Percentiles rank a stretch among this genome's conserved stretches.
Conservation (phyloP, 2,888 invertebrate species). For the Sicus ferrugineus region DNA sequence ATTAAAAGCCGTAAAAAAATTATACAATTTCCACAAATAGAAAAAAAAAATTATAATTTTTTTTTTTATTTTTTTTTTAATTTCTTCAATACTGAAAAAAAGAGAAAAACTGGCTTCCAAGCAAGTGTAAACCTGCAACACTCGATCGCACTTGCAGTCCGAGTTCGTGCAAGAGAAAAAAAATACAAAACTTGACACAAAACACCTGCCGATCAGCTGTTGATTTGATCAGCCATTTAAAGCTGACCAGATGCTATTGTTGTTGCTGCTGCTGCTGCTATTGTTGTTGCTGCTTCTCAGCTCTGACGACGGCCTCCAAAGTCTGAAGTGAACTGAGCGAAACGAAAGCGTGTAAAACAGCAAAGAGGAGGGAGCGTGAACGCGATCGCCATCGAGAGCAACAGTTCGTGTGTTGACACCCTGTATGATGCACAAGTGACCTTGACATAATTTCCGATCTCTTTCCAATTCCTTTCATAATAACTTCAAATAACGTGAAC, state of each 20-base stretch:
- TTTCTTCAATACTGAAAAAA: too few species aligned
- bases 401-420: neutral
- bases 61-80: too few species aligned
- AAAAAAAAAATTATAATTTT: neutral
- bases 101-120: too few species aligned
- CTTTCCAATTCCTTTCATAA: neutral
- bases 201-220: neutral
- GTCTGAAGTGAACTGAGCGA: neutral
- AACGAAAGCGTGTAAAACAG: conserved; percentile 3
- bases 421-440: conserved; percentile 15
- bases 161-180: too few species aligned
- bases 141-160: too few species aligned
- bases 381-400: neutral
- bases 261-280: neutral
- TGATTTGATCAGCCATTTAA: neutral
- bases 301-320: neutral
- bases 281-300: neutral
- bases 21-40: too few species aligned
- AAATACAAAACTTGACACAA: too few species aligned
- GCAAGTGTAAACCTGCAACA: too few species aligned
- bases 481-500: conserved; percentile 4
- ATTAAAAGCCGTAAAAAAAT: too few species aligned
- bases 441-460: conserved; percentile 28
- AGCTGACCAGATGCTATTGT: too few species aligned
- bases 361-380: neutral